These are phyloP conservation scores for Lydus trimaculatus DNA, from an alignment of 2,888 invertebrate genomes.

Conservation along the genomic window DNA sequence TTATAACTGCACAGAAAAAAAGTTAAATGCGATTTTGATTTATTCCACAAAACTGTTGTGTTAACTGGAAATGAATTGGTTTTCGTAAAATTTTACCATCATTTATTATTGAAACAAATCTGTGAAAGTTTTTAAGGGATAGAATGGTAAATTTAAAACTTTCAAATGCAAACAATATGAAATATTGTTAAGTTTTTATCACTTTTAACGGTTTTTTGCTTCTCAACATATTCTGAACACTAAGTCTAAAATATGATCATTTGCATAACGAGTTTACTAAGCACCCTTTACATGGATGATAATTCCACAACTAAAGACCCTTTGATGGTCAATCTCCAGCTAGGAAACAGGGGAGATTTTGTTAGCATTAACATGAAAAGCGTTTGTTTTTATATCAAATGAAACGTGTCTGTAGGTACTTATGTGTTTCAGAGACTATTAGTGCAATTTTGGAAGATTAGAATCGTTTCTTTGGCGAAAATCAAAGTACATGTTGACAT, in stretches of 20 bases:
- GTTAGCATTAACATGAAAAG: background rate
- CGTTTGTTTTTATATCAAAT: background rate
- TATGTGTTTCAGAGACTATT: too few species aligned
- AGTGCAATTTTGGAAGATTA: too few species aligned
- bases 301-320: background rate
- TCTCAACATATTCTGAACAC: slow-evolving; percentile 4
- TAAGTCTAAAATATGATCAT: slow-evolving; percentile 25
- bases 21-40: background rate
- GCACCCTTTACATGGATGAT: slow-evolving; percentile 21
- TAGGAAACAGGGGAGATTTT: background rate
- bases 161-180: background rate
- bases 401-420: too few species aligned
- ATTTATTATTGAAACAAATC: too few species aligned
- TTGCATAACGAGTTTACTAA: slow-evolving; percentile 32
- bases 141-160: background rate
- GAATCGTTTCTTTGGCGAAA: too few species aligned
- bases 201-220: background rate
- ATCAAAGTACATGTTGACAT: too few species aligned
- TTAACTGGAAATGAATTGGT: too few species aligned
- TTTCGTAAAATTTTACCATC: too few species aligned
- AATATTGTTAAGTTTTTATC: background rate
- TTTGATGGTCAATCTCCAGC: background rate
- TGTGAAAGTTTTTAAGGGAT: too few species aligned
- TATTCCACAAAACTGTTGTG: too few species aligned
- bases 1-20: background rate